A percentile compares a stretch with the other conserved stretches of the same genome.
Evolutionary conservation across 1,140 invertebrate genomes (phyloP).

Genomic region (Bombus consobrinus): DNA sequence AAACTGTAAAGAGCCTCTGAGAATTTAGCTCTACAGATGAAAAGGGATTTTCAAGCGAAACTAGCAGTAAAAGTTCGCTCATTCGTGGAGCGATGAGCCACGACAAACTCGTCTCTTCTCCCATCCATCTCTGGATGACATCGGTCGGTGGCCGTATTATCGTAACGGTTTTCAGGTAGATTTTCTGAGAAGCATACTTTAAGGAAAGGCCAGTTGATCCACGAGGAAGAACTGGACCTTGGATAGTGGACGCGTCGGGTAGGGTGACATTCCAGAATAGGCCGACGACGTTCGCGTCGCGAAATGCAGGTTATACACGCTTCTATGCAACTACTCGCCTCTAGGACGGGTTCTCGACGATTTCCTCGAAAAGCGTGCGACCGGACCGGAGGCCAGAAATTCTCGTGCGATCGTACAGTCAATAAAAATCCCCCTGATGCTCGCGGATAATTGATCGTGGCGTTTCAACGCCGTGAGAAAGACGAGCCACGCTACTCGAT

Average conservation of each 20-base stretch:
- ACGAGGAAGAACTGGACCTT: constrained; percentile 69
- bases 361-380: constrained; percentile 60
- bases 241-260: constrained; percentile 60
- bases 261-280: constrained; percentile 69
- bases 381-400: constrained; percentile 45
- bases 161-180: constrained; percentile 71
- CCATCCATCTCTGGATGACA: constrained; percentile 49
- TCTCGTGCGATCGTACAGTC: constrained; percentile 36
- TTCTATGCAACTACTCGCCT: constrained; percentile 44
- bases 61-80: background rate
- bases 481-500: background rate
- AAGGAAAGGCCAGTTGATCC: constrained; percentile 67
- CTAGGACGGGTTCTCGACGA: constrained; percentile 41
- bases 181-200: constrained; percentile 69
- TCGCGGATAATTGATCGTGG: constrained; percentile 51
- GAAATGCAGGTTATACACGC: constrained; percentile 54
- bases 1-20: background rate
- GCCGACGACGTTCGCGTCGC: constrained; percentile 48
- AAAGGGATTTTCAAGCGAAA: background rate
- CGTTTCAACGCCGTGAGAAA: constrained; percentile 53
- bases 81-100: constrained; percentile 6
- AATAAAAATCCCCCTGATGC: constrained; percentile 38
- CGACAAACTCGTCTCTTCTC: background rate
- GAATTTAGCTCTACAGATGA: background rate
- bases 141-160: constrained; percentile 65